Base-by-base conservation (phyloP, 1,140 invertebrate species). In the Hesperophylax magnus region DNA sequence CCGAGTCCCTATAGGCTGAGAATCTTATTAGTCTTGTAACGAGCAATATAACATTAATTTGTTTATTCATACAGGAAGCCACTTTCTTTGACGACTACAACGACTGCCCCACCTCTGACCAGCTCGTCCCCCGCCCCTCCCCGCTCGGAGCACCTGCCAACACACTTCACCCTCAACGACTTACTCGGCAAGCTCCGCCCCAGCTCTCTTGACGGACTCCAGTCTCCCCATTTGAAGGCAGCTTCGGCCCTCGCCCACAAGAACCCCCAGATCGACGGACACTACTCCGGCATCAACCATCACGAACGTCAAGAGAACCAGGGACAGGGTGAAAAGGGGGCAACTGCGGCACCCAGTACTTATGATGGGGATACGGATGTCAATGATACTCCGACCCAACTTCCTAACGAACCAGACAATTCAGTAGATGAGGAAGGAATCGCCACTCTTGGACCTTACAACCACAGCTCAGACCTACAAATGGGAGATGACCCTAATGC, bases 381-480 rank as follows among this genome's bases (percentile, higher is more conserved):
- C 24, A 88, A 88, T 65, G 87, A 86, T 71, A 86, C 86, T 77
- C 81, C 81, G 7, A 81, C 84, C 22, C 81, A 69, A 39, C 77
- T 78, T 31, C 60, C 84, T 17, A 77, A 85, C 58, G 89, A 89
- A 78, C 83, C 81, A 53, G 80, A 84, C 52, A 84, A 82, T 58
- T 84, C 82, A 63, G 82, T 84, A 20, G 83, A 84, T 56, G 89
- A 89, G 81, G 88, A 88, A 60, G 85, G 85, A 52, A 75, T 77
- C 24, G 86, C 86, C 39, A 91, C 91, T 20, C 88, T 91, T 82
- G 91, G 91, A 24, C 91, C 91, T 18, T 92, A 92, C 79, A 90
- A 87, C 72, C 86, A 89, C 80, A 88, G 88, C 79, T 88, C 88
- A 60, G 88, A 91, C 78, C 87, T 88, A 60, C 90, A 91, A 88